phyloP scores from a whole-genome alignment of 2,113 vertebrate species.

The Hippopotamus amphibius region DNA sequence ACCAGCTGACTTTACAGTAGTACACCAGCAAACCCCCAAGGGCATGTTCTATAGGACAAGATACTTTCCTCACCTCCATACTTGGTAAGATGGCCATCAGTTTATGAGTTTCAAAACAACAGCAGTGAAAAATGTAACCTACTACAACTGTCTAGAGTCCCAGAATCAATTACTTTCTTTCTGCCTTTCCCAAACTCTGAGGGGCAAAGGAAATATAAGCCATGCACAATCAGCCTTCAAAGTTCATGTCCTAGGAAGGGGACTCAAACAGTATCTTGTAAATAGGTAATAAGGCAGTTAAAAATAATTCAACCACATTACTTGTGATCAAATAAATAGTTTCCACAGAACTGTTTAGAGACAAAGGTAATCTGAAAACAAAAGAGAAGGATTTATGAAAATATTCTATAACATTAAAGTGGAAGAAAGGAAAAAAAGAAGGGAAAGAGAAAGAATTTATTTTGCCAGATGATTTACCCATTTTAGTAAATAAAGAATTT shows the following conservation, averaged over 20 bases:
- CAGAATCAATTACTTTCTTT: neutral
- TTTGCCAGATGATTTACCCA: neutral
- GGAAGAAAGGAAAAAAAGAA: neutral
- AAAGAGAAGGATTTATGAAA: neutral
- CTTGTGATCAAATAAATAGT: neutral
- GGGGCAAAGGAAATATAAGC: neutral
- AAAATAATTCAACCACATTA: neutral
- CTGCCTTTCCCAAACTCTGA: neutral
- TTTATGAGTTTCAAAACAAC: neutral
- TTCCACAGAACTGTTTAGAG: neutral
- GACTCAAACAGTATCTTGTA: conserved; percentile 18
- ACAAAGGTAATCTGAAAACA: neutral
- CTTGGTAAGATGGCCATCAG: neutral
- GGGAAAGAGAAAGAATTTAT: neutral
- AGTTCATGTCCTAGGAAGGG: neutral
- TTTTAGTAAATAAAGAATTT: conserved; percentile 6
- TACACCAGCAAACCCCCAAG: neutral
- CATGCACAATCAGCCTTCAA: neutral
- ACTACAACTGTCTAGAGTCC: neutral
- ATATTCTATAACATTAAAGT: neutral
- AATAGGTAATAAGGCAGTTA: neutral
- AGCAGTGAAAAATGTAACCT: neutral
- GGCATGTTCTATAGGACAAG: neutral
- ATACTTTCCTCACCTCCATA: neutral
- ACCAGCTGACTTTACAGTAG: neutral